phyloP scores from a whole-genome alignment of 2,888 invertebrate genomes.

The Bursaphelenchus okinawaensis region DNA sequence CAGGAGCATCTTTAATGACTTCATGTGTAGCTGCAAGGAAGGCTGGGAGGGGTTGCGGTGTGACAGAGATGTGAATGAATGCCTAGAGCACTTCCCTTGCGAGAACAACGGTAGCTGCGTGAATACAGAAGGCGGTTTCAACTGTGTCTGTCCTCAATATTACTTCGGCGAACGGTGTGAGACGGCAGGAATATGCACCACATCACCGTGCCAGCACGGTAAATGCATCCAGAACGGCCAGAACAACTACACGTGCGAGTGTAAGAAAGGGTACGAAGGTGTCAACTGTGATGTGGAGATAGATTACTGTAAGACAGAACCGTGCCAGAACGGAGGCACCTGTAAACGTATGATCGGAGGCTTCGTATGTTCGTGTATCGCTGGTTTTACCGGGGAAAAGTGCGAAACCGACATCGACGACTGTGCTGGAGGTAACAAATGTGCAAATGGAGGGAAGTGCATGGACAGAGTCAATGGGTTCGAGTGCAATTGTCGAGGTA shows the following conservation, averaged over 20 bases:
- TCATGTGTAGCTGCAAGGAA: slow-evolving; percentile 39
- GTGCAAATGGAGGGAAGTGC: slow-evolving; percentile 42
- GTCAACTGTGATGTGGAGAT: slow-evolving; percentile 40
- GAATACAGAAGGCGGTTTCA: slow-evolving; percentile 25
- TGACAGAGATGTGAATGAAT: slow-evolving; percentile 32
- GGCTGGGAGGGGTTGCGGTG: slow-evolving; percentile 38
- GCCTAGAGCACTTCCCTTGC: slow-evolving; percentile 24
- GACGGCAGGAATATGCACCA: slow-evolving; percentile 26
- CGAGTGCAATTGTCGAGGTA: slow-evolving; percentile 47
- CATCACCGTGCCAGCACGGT: slow-evolving; percentile 23
- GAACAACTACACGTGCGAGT: slow-evolving; percentile 24
- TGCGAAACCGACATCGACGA: slow-evolving; percentile 54
- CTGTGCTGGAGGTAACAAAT: slow-evolving; percentile 38
- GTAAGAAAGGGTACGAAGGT: slow-evolving; percentile 27
- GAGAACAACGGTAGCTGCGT: slow-evolving; percentile 24
- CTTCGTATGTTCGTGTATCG: slow-evolving; percentile 41
- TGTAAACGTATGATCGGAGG: slow-evolving; percentile 74
- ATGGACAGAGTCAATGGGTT: slow-evolving; percentile 48
- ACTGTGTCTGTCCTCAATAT: slow-evolving; percentile 39
- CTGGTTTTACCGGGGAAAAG: slow-evolving; percentile 43
- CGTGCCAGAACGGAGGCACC: slow-evolving; percentile 66
- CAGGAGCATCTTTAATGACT: slow-evolving; percentile 6
- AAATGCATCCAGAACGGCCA: slow-evolving; percentile 26
- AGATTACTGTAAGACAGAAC: slow-evolving; percentile 42
- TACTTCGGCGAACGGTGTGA: slow-evolving; percentile 39